Evolutionary conservation across 1,140 invertebrate species (phyloP), one percentile per base, ranked within the genome.

Genomic region (Cydia fagiglandana): DNA sequence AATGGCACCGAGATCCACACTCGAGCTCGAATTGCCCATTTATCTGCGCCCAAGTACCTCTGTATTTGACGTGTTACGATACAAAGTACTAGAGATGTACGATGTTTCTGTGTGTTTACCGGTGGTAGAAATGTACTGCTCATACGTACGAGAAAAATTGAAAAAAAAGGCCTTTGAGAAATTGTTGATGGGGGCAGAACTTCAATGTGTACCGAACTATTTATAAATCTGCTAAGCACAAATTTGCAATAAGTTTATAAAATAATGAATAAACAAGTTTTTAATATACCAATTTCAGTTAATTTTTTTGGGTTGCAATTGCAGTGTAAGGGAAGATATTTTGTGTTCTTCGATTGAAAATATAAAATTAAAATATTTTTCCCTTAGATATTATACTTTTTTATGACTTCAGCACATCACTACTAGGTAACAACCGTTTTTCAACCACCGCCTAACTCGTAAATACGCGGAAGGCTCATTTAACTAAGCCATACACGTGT

Each of bases 1-100:
- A 70, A 70, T 70, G 66, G 66, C 66, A 70, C 66, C 66, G 66
- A 70, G 66, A 70, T 70, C 66, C 66, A 70, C 66, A 70, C 66
- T 70, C 30, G 66, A 70, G 66, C 66, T 70, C 66, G 66, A 70
- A 70, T 70, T 70, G 66, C 66, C 66, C 66, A 70, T 70, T 70
- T 70, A 41, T 70, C 66, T 70, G 66, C 66, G 66, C 66, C 17
- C 66, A 41, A 70, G 66, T 70, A 24, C 66, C 34, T 70, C 66
- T 70, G 66, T 34, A 70, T 70, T 70, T 70, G 66, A 70, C 66
- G 66, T 70, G 66, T 34, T 38, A 45, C 66, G 66, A 70, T 70
- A 70, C 66, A 70, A 70, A 70, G 66, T 70, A 38, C 30, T 70
- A 70, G 66, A 70, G 66, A 70, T 70, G 66, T 70, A 13, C 66